Base-by-base conservation (phyloP, 2,888 invertebrate species). In the Metopia argyrocephala region DNA sequence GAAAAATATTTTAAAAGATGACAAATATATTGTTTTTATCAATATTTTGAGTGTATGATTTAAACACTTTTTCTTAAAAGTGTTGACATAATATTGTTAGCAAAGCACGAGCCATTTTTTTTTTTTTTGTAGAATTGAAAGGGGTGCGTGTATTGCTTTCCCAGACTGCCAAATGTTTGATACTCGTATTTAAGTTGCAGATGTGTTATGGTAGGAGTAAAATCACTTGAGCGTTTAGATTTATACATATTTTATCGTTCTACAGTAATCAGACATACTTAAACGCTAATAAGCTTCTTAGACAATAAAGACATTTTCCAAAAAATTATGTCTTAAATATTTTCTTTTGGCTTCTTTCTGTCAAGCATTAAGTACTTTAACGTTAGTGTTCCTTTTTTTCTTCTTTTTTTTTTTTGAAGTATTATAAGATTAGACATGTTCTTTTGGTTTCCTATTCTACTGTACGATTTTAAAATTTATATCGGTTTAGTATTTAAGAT, bases 81-180 rank as follows among this genome's bases (percentile, higher is more conserved):
- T 87, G 87, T 87, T 87, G 87, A 88, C 87, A 87, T 84, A 83
- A 85, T 85, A 85, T 85, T 69, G 69, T 87, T 87, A 85, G 83
- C 71, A 64, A 46, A 76, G 69, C 78, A 81, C 81, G 81, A 78
- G 81, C 66, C 74, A 81, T 70, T 81, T 76, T 75, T 15, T 50
- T 61, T n/a, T 9, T 59, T 18, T 3, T 59, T 50, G 12, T 23
- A 45, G 23, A 12, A 31, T 25, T n/a, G 46, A 65, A 81, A 80
- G 56, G 78, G 81, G 78, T 74, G 74, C 48, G 28, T 21, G 4
- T 57, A 61, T 45, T 50, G 21, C n/a, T 27, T n/a, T n/a, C 25
- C 23, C 50, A 12, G 12, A 52, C 38, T 38, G 38, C 38, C 38
- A 38, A 38, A 38, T 38, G 38, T 38, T 38, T 38, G 2, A n/a